A percentile compares a stretch with the other conserved stretches of the same genome.
phyloP scores from a whole-genome alignment of 2,113 vertebrate genomes.

The Nerophis lumbriciformis region DNA sequence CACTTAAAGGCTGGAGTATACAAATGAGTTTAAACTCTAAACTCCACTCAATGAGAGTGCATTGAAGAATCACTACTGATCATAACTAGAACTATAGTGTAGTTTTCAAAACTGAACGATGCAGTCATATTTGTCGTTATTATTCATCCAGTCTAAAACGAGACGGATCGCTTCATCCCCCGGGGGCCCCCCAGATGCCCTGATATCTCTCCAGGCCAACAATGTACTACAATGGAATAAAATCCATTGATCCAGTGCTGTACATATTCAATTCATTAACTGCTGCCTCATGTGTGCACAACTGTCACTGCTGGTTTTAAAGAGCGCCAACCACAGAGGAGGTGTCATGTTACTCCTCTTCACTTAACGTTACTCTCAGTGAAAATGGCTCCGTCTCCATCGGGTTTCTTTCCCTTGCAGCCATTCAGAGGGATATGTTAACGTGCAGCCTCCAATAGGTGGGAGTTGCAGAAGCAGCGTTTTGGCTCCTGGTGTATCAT shows the following conservation, averaged over 20 bases:
- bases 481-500: conserved; percentile 7
- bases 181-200: neutral
- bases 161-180: conserved; percentile 1
- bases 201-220: conserved; percentile 16
- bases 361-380: conserved; percentile 35
- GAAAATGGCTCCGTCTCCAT: conserved; percentile 44
- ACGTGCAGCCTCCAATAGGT: neutral
- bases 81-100: neutral
- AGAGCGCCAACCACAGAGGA: conserved; percentile 34
- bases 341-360: conserved; percentile 41
- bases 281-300: neutral
- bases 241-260: too few species aligned
- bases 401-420: conserved; percentile 38
- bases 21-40: neutral
- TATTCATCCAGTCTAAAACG: neutral
- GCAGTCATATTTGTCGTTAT: neutral
- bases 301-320: conserved; percentile 14
- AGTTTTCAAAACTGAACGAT: neutral
- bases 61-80: neutral
- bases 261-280: conserved; percentile 10
- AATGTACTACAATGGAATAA: conserved; percentile 6
- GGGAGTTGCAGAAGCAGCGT: conserved; percentile 1
- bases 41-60: neutral
- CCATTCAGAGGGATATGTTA: conserved; percentile 20
- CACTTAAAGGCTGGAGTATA: too few species aligned